These are phyloP conservation scores for Dynastes tityus DNA, from an alignment of 2,888 invertebrate species.

Conservation along the genomic window DNA sequence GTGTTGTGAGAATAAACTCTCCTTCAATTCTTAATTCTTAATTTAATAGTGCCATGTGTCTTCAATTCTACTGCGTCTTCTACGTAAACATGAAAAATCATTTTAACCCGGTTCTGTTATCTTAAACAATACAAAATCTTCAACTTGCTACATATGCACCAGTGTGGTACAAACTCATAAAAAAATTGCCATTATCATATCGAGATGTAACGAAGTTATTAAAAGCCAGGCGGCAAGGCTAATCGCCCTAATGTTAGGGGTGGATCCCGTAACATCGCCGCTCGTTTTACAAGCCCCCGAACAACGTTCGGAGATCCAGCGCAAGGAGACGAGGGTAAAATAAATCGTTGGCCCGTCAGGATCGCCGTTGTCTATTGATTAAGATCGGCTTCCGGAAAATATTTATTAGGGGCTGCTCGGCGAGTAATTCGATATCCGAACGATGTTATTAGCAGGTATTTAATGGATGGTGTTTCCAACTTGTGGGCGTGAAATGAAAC, in stretches of 20 bases:
- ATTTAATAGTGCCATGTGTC: too few relatives aligned
- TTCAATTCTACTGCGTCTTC: too few relatives aligned
- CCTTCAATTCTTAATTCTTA: too few relatives aligned
- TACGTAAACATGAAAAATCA: too few relatives aligned
- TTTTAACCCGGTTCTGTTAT: too few relatives aligned
- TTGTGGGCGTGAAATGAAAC: too few relatives aligned
- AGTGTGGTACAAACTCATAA: slow-evolving; percentile 50
- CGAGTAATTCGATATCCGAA: not conserved
- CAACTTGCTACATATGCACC: slow-evolving; percentile 26
- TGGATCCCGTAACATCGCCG: slow-evolving; percentile 59
- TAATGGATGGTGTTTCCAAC: not conserved
- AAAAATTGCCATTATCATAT: slow-evolving; percentile 68
- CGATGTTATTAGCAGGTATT: not conserved
- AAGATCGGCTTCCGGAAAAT: slow-evolving; percentile 32
- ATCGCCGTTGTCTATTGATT: slow-evolving; percentile 31
- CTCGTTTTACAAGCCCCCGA: slow-evolving; percentile 57
- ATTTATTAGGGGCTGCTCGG: slow-evolving; percentile 15
- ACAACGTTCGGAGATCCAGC: not conserved
- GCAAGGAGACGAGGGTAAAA: slow-evolving; percentile 11
- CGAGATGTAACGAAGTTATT: slow-evolving; percentile 68
- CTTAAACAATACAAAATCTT: too few relatives aligned
- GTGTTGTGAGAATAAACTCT: too few relatives aligned
- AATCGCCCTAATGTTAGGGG: slow-evolving; percentile 69
- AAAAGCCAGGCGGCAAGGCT: slow-evolving; percentile 69
- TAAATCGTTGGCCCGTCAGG: slow-evolving; percentile 31